Conservation (phyloP, 2,113 vertebrate species). For the Hippocampus barbouri region DNA sequence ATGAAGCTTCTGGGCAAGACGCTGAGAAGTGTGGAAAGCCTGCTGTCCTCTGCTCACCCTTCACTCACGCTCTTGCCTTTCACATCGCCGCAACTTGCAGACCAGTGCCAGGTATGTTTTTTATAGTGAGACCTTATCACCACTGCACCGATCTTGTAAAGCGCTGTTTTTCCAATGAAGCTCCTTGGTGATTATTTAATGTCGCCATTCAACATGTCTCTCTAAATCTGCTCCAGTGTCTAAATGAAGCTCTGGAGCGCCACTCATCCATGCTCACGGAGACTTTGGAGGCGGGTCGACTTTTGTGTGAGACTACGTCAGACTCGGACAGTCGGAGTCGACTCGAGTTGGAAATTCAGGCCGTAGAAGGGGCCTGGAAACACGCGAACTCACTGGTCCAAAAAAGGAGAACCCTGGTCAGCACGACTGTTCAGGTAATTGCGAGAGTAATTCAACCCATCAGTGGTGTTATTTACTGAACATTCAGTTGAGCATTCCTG, state of each 20-base stretch:
- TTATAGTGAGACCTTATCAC: neutral
- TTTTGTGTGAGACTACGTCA: conserved; percentile 45
- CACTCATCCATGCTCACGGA: conserved; percentile 63
- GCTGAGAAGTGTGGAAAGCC: conserved; percentile 57
- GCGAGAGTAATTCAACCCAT: neutral
- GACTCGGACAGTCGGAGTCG: conserved; percentile 37
- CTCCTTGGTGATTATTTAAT: no score
- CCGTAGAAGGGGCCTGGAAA: conserved; percentile 76
- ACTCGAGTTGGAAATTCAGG: conserved; percentile 68
- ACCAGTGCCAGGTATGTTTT: conserved; percentile 75
- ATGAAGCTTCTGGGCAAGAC: conserved; percentile 64
- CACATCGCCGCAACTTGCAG: conserved; percentile 63
- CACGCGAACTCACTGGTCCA: conserved; percentile 58
- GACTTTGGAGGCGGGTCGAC: conserved; percentile 67
- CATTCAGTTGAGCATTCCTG: neutral
- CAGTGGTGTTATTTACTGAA: neutral
- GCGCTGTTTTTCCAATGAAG: no score
- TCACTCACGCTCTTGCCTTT: conserved; percentile 23
- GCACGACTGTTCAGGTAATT: conserved; percentile 66
- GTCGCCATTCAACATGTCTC: neutral
- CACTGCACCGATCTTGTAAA: no score
- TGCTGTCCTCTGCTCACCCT: conserved; percentile 69
- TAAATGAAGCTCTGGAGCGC: conserved; percentile 64
- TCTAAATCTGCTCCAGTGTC: conserved; percentile 45
- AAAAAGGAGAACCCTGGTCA: conserved; percentile 52